Evolutionary conservation across 1,140 invertebrate species (phyloP), one percentile per base, ranked within the genome.

Genomic region (Caenorhabditis remanei): DNA sequence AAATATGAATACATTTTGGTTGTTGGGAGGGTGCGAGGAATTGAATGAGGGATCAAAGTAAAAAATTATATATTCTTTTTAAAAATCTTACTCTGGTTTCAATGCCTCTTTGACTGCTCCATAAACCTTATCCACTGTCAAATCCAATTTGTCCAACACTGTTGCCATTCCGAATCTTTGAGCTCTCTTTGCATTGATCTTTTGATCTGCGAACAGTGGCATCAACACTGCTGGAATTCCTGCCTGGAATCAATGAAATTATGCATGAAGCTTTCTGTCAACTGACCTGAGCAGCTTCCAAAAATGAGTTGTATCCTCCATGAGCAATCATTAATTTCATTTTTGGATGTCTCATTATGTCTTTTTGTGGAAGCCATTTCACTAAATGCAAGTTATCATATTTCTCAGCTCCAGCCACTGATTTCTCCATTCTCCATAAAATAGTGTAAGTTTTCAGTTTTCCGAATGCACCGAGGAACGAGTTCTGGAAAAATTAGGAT

Each of bases 281-380:
- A 32, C 32, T 32, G 32, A 86, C 85, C 43, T 86, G 67, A 21
- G 85, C 85, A 21, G 91, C 91, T 85, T 92, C 91, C 40, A 93
- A 50, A 58, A 92, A 91, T 24, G 89, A 90, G 85, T 93, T 92
- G 85, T 93, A 92, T 19, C 91, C 91, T 14, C 91, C 91, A 87
- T 92, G 91, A n/a, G 92, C 92, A 85, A 92, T 89, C 65, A 92
- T 71, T 32, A 92, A 71, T 84, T 86, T 85, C 8, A 88, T 90
- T 83, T 90, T 90, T 55, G 91, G 90, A 75, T 92, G 91, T 83
- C 92, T 89, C 90, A 92, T 92, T n/a, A 92, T 86, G 21, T 93
- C 90, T 84, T 91, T 91, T 84, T 92, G 91, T 48, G 92, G 92
- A 43, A 92, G 87, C 91, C 91, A 92, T 85, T 92, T 90, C 11